Percentiles rank a stretch among this genome's conserved stretches.
Evolutionary conservation across 2,797 vertebrate genomes (phyloP).

Genomic region (Clarias laeviceps): DNA sequence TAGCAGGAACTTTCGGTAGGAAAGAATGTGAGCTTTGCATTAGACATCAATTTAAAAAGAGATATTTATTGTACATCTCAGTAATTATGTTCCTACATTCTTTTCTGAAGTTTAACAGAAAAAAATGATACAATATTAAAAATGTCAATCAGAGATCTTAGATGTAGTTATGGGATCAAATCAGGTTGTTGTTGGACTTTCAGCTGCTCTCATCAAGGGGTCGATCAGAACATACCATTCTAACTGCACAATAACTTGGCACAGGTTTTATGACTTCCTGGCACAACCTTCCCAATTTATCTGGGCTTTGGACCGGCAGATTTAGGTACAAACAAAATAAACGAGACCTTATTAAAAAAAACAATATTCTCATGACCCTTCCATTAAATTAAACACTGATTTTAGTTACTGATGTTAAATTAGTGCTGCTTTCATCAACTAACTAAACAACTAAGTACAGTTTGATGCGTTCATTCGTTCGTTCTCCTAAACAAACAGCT

Average conservation of each 20-base stretch:
- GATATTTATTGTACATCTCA: neutral
- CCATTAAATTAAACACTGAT: neutral
- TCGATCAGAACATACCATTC: no score
- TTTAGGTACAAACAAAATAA: neutral
- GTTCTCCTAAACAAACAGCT: no score
- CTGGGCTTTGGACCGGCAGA: no score
- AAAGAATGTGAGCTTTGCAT: neutral
- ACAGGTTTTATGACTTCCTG: no score
- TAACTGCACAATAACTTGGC: no score
- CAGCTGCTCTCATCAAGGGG: no score
- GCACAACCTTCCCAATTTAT: no score
- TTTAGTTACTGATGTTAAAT: neutral
- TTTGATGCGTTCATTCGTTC: neutral
- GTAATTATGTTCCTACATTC: neutral
- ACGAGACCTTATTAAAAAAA: neutral
- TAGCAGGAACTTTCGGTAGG: neutral
- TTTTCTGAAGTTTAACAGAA: neutral
- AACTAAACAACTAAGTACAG: neutral
- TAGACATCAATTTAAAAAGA: neutral
- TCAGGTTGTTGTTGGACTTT: neutral
- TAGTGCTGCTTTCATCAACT: neutral
- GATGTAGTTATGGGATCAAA: neutral
- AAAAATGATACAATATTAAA: neutral
- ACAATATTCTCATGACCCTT: neutral
- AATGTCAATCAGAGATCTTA: neutral